Base-by-base conservation (phyloP, 2,888 invertebrate genomes). In the Drosophila sordidula region DNA sequence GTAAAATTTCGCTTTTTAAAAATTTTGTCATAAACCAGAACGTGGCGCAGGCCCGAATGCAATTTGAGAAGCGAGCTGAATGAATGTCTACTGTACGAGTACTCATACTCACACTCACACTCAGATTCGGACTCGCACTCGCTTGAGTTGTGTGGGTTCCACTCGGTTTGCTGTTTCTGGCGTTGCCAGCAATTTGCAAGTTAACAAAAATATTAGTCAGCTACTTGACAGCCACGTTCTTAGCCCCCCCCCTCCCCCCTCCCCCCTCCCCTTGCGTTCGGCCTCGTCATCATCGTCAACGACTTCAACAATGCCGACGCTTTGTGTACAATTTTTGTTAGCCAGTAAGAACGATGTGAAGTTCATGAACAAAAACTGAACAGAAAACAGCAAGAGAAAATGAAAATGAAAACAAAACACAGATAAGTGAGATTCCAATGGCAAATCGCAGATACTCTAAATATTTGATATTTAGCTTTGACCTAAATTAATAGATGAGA, bases 361-460 rank as follows among this genome's bases (percentile, higher is more conserved):
- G 82, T 83, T 83, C 82, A 87, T 81, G 82, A 87, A 58, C 86
- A 80, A 49, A 63, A 70, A 42, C 44, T 38, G 55, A 70, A 59
- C 38, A 54, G 16, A 12, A 69, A 55, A 41, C 38, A 56, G 12
- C 52, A 56, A 49, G 18, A 41, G 26, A 61, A 44, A 54, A 32
- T 45, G 38, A 56, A 57, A 68, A 49, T 51, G 32, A 74, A 75
- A 71, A 68, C 67, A 81, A 70, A 55, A 38, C 32, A 57, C 36
- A 22, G 38, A 51, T 16, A 52, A 34, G 11, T 16, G 25, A 41
- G 42, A 34, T 52, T 41, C 34, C 0, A 22, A 12, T 22, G 29
- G 8, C 29, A 45, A 57, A 16, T 6, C 0, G 12, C 4, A 47
- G 42, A 74, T 75, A 51, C 78, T 32, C 78, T 77, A 8, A 12